Conservation (phyloP, 2,113 vertebrate species). For the Arenaria interpres region DNA sequence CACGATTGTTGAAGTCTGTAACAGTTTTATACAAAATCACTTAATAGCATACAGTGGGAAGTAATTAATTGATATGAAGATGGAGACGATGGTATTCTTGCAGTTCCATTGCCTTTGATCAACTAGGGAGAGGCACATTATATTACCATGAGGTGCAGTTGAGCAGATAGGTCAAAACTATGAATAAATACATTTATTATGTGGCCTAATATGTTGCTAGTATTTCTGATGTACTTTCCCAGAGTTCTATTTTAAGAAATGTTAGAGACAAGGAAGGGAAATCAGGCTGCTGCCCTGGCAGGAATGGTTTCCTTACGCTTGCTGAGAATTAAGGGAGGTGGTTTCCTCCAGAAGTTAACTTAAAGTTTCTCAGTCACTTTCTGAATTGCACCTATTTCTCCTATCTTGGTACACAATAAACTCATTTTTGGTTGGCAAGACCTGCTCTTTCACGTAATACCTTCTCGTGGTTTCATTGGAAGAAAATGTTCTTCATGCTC, state of each 20-base stretch:
- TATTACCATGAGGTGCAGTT: not conserved
- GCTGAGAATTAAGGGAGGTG: not conserved
- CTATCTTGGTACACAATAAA: not conserved
- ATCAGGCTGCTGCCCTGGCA: not conserved
- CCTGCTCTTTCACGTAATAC: not conserved
- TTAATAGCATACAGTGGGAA: not conserved
- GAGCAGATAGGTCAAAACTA: conserved; percentile 18
- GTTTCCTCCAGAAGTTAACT: not conserved
- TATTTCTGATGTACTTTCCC: not conserved
- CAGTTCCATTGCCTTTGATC: not conserved
- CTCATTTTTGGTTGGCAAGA: not conserved
- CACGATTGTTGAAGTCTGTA: not conserved
- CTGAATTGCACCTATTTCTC: not conserved
- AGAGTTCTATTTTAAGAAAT: not conserved
- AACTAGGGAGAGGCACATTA: not conserved
- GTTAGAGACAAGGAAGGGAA: not conserved
- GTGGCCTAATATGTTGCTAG: not conserved
- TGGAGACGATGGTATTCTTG: not conserved
- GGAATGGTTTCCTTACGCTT: not conserved
- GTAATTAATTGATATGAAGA: not conserved
- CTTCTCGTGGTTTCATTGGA: not conserved
- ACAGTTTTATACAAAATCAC: not conserved
- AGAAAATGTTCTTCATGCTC: not conserved
- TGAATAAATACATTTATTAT: conserved; percentile 49
- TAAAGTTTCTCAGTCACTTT: not conserved